Base-by-base conservation (phyloP, 2,113 vertebrate species). In the Microtus pennsylvanicus region DNA sequence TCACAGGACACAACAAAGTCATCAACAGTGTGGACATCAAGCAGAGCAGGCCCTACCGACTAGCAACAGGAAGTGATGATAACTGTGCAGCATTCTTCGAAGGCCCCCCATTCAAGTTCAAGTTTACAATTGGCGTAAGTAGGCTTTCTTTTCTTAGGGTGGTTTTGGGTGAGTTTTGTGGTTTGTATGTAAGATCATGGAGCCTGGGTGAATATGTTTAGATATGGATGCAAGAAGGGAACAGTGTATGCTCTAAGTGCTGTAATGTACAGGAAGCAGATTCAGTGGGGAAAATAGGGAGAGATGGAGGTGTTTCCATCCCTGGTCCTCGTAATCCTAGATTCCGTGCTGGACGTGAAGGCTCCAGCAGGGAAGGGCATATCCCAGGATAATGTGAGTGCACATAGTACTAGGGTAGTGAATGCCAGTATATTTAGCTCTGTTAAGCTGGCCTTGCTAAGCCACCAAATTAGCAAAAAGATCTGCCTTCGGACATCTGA, bases 21-120 rank as follows among this genome's bases (percentile, higher is more conserved):
- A 99, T 99, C 98, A 99, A 99, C 98, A 99, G 98, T 0, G 99
- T 99, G 87, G 99, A 99, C 98, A 98, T 99, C 8, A 99, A 99
- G 78, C 99, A 99, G 98, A 99, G 98, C 0, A 98, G 99, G 35
- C 99, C 99, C 0, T 99, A 99, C 96, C 99, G 99, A 45, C 98
- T 99, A 38, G 98, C 97, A 69, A 99, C 99, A 0, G 99, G 98
- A 96, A 99, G 99, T 0, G 99, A 99, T 9, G 99, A 99, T 97
- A 99, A 99, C 97, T 98, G 97, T 14, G 98, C 97, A 0, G 99
- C 99, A 2, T 99, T 99, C 98, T 99, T 99, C 4, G 99, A 99
- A 98, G 99, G 99, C 63, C 99, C 99, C 0, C 99, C 99, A 0
- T 99, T 99, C 98, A 99, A 99, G 97, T 99, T 99, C 98, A 99